A percentile compares a stretch with the other conserved stretches of the same genome.
Conservation (phyloP, 2,113 vertebrate genomes). For the Pterocles gutturalis region DNA sequence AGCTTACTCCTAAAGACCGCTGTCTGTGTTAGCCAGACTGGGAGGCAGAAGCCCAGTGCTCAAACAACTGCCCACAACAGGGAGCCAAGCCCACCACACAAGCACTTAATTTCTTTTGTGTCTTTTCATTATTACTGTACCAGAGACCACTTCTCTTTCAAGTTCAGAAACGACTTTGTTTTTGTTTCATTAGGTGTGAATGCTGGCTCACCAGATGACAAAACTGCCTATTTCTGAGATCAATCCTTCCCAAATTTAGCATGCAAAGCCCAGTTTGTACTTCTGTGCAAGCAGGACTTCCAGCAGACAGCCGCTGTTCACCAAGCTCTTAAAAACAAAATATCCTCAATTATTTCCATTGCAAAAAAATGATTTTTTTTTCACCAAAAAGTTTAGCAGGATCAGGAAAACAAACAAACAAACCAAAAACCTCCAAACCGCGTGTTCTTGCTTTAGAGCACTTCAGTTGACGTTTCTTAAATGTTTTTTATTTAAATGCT, state of each 20-base stretch:
- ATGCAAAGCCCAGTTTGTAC: neutral
- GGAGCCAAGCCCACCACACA: neutral
- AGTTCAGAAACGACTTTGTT: neutral
- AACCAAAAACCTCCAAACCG: rapidly evolving
- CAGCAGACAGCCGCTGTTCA: neutral
- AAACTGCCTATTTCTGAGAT: neutral
- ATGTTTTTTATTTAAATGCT: neutral
- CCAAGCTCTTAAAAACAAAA: neutral
- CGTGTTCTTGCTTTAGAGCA: neutral
- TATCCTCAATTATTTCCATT: neutral
- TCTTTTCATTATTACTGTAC: neutral
- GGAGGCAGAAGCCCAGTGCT: neutral
- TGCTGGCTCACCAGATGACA: neutral
- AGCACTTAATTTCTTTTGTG: neutral
- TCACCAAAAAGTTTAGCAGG: neutral
- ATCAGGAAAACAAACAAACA: neutral
- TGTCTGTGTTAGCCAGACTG: neutral
- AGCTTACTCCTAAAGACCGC: neutral
- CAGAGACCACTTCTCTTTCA: neutral
- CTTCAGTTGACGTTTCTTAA: neutral
- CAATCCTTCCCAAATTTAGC: neutral
- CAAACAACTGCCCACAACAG: neutral
- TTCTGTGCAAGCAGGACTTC: neutral
- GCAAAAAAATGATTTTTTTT: neutral
- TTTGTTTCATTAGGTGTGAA: neutral